phyloP scores from a whole-genome alignment of 1,140 invertebrate genomes.

The Neelides sp. region DNA sequence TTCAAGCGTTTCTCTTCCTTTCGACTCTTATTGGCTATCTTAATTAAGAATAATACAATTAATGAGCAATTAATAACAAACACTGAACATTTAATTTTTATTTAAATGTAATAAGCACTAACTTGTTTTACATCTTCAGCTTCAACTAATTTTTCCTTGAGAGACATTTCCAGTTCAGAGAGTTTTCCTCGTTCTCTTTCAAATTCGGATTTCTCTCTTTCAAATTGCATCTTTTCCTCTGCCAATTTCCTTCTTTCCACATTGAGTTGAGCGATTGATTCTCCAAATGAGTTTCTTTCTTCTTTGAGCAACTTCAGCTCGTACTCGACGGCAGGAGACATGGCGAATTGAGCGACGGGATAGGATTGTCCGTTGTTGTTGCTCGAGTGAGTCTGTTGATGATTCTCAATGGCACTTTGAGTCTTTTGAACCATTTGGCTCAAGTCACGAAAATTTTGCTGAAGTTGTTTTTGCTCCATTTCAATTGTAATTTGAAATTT shows the following conservation, averaged over 20 bases:
- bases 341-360: too few species aligned
- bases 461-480: conserved; percentile 19
- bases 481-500: conserved; percentile 21
- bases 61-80: too few species aligned
- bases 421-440: too few species aligned
- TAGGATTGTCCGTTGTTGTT: too few species aligned
- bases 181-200: conserved; percentile 18
- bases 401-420: too few species aligned
- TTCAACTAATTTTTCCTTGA: conserved; percentile 15
- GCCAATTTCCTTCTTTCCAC: conserved; percentile 23
- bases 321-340: too few species aligned
- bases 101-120: neutral
- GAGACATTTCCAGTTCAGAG: conserved; percentile 17
- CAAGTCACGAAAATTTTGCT: conserved; percentile 14
- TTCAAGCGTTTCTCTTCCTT: conserved; percentile 10
- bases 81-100: neutral
- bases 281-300: conserved; percentile 21
- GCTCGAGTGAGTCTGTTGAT: too few species aligned
- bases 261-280: conserved; percentile 24
- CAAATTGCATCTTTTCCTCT: conserved; percentile 23
- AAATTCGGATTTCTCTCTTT: conserved; percentile 20
- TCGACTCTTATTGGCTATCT: conserved; percentile 20
- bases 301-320: conserved; percentile 23
- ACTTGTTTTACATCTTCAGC: conserved; percentile 24
- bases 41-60: neutral